Conservation (phyloP, 2,888 invertebrate genomes). For the Epistrophe grossulariae region DNA sequence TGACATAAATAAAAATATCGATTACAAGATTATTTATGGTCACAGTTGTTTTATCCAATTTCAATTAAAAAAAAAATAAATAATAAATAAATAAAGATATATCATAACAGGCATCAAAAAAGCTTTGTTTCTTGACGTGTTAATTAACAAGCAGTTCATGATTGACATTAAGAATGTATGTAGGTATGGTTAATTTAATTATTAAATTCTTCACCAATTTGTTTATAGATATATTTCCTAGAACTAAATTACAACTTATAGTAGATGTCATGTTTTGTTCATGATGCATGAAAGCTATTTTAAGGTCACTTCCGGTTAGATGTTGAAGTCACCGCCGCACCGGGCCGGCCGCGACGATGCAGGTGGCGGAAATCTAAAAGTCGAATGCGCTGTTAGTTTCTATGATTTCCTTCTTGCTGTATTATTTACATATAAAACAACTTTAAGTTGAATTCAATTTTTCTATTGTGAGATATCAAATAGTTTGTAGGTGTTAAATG, state of each 20-base stretch:
- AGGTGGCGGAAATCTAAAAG: slow-evolving; percentile 9
- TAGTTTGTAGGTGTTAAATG: too few species aligned
- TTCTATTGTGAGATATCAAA: too few species aligned
- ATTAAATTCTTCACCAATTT: slow-evolving; percentile 8
- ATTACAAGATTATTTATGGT: slow-evolving; percentile 46
- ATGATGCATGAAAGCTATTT: slow-evolving; percentile 43
- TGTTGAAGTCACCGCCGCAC: neutral
- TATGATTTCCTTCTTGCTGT: neutral
- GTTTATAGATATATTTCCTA: slow-evolving; percentile 1
- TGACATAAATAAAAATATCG: slow-evolving; percentile 29
- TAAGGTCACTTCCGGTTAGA: slow-evolving; percentile 61
- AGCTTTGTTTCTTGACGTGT: neutral
- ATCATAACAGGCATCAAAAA: neutral
- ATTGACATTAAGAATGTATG: neutral
- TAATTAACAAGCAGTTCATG: neutral
- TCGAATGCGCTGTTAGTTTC: neutral
- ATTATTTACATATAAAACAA: too few species aligned
- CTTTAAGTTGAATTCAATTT: too few species aligned
- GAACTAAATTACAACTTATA: neutral
- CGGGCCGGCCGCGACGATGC: neutral
- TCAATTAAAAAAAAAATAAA: too few species aligned
- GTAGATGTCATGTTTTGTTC: slow-evolving; percentile 32
- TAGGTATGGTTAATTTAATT: neutral
- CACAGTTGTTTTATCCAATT: slow-evolving; percentile 11
- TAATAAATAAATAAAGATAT: neutral